A percentile compares a stretch with the other conserved stretches of the same genome.
Evolutionary conservation across 2,797 vertebrate genomes (phyloP).

Genomic region (Dendrocincla fuliginosa): DNA sequence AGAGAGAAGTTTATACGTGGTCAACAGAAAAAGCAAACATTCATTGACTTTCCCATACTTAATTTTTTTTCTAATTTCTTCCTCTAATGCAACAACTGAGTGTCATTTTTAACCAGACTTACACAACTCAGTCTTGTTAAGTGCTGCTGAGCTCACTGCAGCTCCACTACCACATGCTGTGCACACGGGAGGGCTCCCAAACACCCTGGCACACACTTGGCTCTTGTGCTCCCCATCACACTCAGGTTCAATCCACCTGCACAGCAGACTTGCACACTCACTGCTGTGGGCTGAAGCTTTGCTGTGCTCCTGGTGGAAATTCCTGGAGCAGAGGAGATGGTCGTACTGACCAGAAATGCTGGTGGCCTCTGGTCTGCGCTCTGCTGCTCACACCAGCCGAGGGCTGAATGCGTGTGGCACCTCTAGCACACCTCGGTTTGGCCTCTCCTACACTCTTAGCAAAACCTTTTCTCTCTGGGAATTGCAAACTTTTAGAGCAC

Average conservation of each 20-base stretch:
- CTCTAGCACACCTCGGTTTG: fast-evolving
- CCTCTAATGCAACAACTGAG: not conserved
- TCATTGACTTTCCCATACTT: not conserved
- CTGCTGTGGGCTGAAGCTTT: not conserved
- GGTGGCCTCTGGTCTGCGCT: not conserved
- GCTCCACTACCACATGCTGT: conserved; percentile 11
- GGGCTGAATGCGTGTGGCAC: fast-evolving
- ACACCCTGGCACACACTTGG: fast-evolving
- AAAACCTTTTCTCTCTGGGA: not conserved
- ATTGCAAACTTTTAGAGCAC: not conserved
- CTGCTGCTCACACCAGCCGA: not conserved
- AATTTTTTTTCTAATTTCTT: not conserved
- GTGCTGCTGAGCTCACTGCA: not conserved
- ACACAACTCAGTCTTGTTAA: not conserved
- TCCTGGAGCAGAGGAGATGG: not conserved
- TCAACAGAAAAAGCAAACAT: not conserved
- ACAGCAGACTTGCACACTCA: fast-evolving
- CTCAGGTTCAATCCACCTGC: not conserved
- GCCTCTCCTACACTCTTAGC: not conserved
- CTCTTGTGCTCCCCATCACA: not conserved
- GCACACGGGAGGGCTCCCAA: conserved; percentile 51
- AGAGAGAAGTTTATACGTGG: not conserved
- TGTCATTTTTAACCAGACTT: not conserved
- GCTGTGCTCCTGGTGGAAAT: not conserved
- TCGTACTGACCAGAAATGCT: fast-evolving